Evolutionary conservation across 2,113 vertebrate genomes (phyloP), one percentile per base, ranked within the genome.

Genomic region (Calyptommatus sinebrachiatus): DNA sequence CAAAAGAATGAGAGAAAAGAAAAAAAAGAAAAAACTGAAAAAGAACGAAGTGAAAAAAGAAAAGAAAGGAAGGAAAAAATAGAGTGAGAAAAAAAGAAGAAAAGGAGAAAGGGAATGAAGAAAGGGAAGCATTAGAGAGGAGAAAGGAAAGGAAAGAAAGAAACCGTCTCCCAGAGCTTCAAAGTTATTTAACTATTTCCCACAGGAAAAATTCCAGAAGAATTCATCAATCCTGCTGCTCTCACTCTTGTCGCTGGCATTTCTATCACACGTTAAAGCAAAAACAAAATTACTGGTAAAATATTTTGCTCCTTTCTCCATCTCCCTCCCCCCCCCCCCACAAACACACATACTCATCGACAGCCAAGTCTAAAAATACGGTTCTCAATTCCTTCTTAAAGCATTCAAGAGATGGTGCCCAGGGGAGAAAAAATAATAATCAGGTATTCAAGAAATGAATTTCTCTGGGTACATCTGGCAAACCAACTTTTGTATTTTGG

Each of bases 201-300:
- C 90, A 92, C 83, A 92, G 90, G 90, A 91, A 90, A 90, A 90
- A 92, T 84, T 91, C 89, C 89, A 83, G 66, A 80, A 88, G 89
- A 89, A 91, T 89, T 83, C 90, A 90, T 77, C 84, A 91, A 87
- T n/a, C 82, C 89, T 86, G 89, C 70, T 85, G 83, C 89, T 92
- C 89, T 90, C 90, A 90, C 79, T 86, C 87, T 87, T 92, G 90
- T 92, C 92, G 89, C 82, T 90, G 86, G 83, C 83, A 86, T 91
- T 92, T 92, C 88, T 91, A 88, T 92, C 89, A 87, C 90, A 92
- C 90, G 65, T 88, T 7, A 88, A 89, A 87, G 87, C 76, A 89
- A 91, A 93, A 92, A 90, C 89, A 91, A 92, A 48, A 90, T 85
- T 81, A 86, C 91, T 85, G 86, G 88, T 92, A 90, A 89, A 91